Evolutionary conservation across 1,140 invertebrate species (phyloP).

Genomic region (Whitmania pigra): DNA sequence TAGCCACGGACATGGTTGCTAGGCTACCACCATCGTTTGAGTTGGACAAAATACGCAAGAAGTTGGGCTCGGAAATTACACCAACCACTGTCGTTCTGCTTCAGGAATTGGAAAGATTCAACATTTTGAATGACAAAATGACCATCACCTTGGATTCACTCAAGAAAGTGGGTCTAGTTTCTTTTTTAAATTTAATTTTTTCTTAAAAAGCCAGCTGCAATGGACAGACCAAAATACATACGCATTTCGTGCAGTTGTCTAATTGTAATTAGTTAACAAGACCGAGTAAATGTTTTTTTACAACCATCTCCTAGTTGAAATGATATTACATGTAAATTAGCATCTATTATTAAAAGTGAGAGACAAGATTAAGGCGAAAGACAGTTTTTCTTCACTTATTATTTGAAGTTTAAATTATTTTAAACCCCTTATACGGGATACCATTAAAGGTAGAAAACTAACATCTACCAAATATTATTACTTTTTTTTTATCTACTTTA

Average conservation of each 20-base stretch:
- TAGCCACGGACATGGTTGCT: constrained; percentile 54
- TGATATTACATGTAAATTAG: no score
- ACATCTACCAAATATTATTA: background rate
- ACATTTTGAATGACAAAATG: constrained; percentile 62
- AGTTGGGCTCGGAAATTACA: constrained; percentile 59
- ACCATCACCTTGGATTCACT: constrained; percentile 56
- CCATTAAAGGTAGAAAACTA: no score
- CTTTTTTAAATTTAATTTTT: background rate
- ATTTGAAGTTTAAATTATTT: no score
- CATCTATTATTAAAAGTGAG: no score
- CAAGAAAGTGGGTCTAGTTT: constrained; percentile 48
- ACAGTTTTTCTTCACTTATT: no score
- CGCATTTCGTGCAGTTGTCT: background rate
- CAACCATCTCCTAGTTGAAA: no score
- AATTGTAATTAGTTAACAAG: no score
- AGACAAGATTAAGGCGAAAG: no score
- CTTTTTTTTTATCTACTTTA: background rate
- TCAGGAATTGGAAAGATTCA: constrained; percentile 77
- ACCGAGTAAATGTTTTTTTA: no score
- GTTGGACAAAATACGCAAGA: constrained; percentile 60
- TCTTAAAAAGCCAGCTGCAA: background rate
- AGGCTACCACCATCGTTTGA: constrained; percentile 65
- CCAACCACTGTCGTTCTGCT: constrained; percentile 71
- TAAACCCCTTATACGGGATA: no score
- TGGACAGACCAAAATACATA: background rate